Conservation (phyloP, 1,140 invertebrate species). For the Drosophila tropicalis region DNA sequence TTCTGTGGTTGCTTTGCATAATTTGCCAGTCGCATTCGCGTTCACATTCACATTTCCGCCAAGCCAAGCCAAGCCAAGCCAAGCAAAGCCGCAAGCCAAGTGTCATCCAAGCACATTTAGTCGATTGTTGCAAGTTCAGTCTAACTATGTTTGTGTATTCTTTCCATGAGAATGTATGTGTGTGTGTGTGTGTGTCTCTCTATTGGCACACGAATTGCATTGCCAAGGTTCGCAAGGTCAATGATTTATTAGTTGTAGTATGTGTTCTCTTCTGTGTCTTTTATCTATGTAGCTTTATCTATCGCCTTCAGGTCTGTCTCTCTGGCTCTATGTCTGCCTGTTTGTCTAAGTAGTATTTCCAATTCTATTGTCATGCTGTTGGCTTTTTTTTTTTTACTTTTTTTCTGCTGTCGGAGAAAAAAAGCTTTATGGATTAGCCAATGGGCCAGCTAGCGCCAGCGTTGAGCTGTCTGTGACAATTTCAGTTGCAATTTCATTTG, state of each 20-base stretch:
- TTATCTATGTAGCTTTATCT: constrained; percentile 38
- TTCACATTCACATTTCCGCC: constrained; percentile 31
- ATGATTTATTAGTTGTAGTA: constrained; percentile 74
- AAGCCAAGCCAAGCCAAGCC: not conserved
- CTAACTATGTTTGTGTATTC: constrained; percentile 4
- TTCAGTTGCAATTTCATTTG: constrained; percentile 58
- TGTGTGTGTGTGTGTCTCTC: not conserved
- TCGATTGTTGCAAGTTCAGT: constrained; percentile 11
- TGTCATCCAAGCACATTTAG: constrained; percentile 37
- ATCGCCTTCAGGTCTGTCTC: constrained; percentile 23
- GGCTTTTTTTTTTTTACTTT: constrained; percentile 14
- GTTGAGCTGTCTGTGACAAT: constrained; percentile 54
- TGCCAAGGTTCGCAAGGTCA: constrained; percentile 78
- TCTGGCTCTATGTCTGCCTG: constrained; percentile 5
- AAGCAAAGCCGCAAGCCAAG: constrained; percentile 19
- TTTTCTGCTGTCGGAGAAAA: constrained; percentile 51
- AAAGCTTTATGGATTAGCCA: constrained; percentile 52
- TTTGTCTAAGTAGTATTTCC: constrained; percentile 8
- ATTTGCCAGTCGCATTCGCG: constrained; percentile 51
- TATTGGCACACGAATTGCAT: constrained; percentile 31
- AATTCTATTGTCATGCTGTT: constrained; percentile 11
- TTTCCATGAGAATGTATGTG: not conserved
- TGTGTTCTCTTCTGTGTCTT: not conserved
- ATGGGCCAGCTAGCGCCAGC: constrained; percentile 52
- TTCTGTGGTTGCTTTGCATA: constrained; percentile 60